Evolutionary conservation across 2,888 invertebrate genomes (phyloP).

Genomic region (Hedychridium roseum): DNA sequence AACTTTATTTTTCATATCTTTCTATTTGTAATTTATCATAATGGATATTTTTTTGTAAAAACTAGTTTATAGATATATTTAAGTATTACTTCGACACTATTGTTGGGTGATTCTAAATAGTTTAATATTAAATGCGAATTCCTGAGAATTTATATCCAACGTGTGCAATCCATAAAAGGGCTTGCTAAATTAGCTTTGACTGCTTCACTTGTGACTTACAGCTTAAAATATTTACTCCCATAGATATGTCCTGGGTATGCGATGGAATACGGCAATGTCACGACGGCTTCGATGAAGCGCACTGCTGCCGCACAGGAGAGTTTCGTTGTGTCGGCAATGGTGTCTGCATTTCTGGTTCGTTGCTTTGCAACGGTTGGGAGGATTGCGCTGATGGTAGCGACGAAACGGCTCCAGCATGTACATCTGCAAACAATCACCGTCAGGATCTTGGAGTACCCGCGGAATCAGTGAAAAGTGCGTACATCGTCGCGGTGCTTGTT

Average conservation of each 20-base stretch:
- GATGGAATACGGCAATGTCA: slow-evolving; percentile 74
- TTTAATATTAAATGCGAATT: too few species aligned
- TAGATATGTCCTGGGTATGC: slow-evolving; percentile 67
- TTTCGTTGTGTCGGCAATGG: slow-evolving; percentile 79
- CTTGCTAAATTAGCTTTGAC: too few species aligned
- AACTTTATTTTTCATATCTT: too few species aligned
- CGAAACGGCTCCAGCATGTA: slow-evolving; percentile 74
- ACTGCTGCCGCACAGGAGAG: slow-evolving; percentile 71
- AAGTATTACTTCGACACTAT: too few species aligned
- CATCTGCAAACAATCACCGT: slow-evolving; percentile 59
- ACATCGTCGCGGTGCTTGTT: slow-evolving; percentile 68
- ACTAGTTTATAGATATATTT: too few species aligned
- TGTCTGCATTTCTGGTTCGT: slow-evolving; percentile 73
- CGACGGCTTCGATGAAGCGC: slow-evolving; percentile 75
- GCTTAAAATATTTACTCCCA: too few species aligned
- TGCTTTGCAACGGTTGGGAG: slow-evolving; percentile 79
- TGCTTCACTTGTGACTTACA: too few species aligned
- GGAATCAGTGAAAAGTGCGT: slow-evolving; percentile 66
- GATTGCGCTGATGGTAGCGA: slow-evolving; percentile 86
- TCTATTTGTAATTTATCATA: too few species aligned
- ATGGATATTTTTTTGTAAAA: too few species aligned
- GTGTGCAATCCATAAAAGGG: too few species aligned
- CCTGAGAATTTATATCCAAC: too few species aligned
- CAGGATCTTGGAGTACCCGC: slow-evolving; percentile 49
- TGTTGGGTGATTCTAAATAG: too few species aligned